A percentile compares a stretch with the other conserved stretches of the same genome.
Evolutionary conservation across 2,797 vertebrate genomes (phyloP).

Genomic region (Synaphobranchus kaupii): DNA sequence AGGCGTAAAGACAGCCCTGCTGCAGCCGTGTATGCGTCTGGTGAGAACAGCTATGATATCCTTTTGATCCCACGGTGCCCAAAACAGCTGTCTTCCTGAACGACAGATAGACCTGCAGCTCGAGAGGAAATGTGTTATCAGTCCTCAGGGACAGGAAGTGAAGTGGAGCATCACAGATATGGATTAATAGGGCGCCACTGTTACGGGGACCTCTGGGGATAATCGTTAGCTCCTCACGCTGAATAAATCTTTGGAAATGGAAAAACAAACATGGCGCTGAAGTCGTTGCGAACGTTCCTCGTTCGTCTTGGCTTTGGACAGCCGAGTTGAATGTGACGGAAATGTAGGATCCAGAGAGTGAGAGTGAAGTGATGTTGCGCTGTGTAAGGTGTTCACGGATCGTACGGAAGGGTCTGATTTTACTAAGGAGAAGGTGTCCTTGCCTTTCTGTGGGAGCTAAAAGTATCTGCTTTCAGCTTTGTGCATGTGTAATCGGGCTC

Average conservation of each 20-base stretch:
- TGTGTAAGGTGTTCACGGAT: background rate
- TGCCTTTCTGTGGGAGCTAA: background rate
- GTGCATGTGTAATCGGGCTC: background rate
- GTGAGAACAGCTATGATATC: too few relatives aligned
- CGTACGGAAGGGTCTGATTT: background rate
- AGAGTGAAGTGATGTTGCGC: background rate
- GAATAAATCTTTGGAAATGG: background rate
- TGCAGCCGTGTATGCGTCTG: too few relatives aligned
- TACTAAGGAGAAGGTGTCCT: background rate
- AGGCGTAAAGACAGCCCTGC: too few relatives aligned
- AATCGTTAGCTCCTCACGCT: too few relatives aligned
- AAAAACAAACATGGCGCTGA: background rate
- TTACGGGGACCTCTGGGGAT: too few relatives aligned
- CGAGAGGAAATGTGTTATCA: background rate
- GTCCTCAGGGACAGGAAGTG: too few relatives aligned
- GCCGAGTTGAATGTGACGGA: background rate
- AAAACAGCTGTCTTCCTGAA: too few relatives aligned
- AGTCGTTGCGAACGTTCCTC: background rate
- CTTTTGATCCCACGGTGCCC: too few relatives aligned
- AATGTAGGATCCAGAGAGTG: background rate
- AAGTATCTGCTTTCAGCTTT: background rate
- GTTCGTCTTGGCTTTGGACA: constrained; percentile 13
- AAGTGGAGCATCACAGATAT: too few relatives aligned
- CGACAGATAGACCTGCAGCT: background rate
- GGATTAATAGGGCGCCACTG: too few relatives aligned